Conservation (phyloP, 2,113 vertebrate genomes). For the Coptodon rendalli region DNA sequence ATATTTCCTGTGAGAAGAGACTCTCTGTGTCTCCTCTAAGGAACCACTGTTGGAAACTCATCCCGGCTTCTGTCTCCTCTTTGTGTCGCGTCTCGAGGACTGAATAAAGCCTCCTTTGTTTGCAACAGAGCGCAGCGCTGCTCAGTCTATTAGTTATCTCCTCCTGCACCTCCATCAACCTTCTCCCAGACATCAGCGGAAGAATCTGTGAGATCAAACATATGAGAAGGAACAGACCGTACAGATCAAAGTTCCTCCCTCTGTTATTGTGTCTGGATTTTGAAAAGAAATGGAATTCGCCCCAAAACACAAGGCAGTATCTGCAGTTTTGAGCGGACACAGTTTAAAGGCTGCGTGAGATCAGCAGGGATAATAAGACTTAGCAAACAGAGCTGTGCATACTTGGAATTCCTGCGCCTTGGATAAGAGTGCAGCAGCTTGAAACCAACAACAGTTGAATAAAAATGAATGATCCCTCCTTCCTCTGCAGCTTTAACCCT, state of each 20-base stretch:
- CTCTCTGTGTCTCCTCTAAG: background rate
- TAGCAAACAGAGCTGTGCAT: conserved; percentile 6
- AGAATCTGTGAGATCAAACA: conserved; percentile 20
- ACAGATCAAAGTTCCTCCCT: background rate
- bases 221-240: background rate
- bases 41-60: background rate
- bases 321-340: background rate
- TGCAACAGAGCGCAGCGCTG: background rate
- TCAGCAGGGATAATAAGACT: background rate
- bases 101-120: conserved; percentile 38
- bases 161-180: background rate
- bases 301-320: background rate
- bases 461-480: background rate
- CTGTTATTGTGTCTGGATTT: background rate
- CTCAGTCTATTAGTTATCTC: conserved; percentile 1
- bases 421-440: background rate
- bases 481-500: background rate
- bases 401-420: conserved; percentile 8
- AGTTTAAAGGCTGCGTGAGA: background rate
- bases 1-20: background rate
- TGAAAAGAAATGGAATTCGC: background rate
- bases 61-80: background rate
- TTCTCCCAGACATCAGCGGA: background rate
- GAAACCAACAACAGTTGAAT: background rate
- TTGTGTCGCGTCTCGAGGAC: background rate